phyloP scores from a whole-genome alignment of 1,140 invertebrate species.

The Plutomurus gul region DNA sequence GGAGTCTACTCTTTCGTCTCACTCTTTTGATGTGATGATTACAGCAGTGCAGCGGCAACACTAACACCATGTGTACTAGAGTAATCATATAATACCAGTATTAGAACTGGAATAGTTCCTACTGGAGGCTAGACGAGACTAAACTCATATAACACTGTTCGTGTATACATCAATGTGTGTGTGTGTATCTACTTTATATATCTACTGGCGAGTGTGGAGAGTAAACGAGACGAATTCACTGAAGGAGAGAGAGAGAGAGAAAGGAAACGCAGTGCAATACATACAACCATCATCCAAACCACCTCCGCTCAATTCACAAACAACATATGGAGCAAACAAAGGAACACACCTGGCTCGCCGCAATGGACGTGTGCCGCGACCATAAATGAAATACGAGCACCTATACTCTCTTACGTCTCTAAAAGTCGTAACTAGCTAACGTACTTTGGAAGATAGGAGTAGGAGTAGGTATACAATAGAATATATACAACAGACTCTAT shows the following conservation, averaged over 20 bases:
- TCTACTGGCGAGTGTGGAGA: neutral
- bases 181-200: neutral
- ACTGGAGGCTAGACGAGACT: neutral
- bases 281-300: no score
- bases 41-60: no score
- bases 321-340: constrained; percentile 26
- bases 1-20: no score
- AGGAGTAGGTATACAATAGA: no score
- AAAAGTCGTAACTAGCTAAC: no score
- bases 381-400: constrained; percentile 39
- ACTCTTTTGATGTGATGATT: constrained; percentile 2
- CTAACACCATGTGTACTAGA: no score
- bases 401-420: neutral
- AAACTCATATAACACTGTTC: neutral
- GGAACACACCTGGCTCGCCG: constrained; percentile 31
- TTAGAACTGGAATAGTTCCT: no score
- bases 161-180: no score
- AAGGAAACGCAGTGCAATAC: neutral
- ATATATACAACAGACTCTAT: no score
- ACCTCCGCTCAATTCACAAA: constrained; percentile 25
- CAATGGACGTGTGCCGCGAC: constrained; percentile 35
- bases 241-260: neutral
- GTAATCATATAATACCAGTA: no score
- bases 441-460: no score
- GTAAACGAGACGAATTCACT: neutral